Conservation (phyloP, 2,113 vertebrate genomes). For the Amphilophus citrinellus region DNA sequence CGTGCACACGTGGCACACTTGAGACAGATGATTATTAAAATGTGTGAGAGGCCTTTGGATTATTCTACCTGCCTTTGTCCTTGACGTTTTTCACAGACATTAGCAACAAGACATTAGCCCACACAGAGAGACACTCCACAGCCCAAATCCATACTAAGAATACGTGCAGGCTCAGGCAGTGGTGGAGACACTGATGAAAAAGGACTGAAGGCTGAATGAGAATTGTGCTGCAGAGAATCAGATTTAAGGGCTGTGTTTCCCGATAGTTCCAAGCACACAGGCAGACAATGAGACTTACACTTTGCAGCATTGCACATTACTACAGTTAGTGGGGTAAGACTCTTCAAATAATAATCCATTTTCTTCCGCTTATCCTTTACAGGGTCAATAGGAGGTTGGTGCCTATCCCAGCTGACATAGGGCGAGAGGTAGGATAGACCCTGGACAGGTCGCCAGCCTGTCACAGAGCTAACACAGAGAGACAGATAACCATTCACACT, state of each 20-base stretch:
- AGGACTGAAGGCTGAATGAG: constrained; percentile 56
- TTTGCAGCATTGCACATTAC: constrained; percentile 23
- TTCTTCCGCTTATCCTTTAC: too few species aligned
- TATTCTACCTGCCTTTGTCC: constrained; percentile 54
- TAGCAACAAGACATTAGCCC: constrained; percentile 10
- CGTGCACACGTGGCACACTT: constrained; percentile 75
- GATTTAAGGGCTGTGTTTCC: constrained; percentile 33
- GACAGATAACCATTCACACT: too few species aligned
- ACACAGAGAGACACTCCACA: constrained; percentile 40
- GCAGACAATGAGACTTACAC: neutral
- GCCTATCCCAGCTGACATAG: too few species aligned
- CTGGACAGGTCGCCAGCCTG: too few species aligned
- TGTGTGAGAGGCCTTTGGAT: constrained; percentile 42
- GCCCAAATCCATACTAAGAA: constrained; percentile 45
- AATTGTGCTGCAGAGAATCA: constrained; percentile 37
- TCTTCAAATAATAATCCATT: neutral
- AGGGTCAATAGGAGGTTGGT: too few species aligned
- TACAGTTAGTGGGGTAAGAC: neutral
- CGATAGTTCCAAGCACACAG: constrained; percentile 29
- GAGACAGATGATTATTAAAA: constrained; percentile 78
- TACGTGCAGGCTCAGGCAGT: constrained; percentile 36
- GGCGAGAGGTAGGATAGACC: too few species aligned
- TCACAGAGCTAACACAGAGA: too few species aligned
- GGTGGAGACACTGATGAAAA: constrained; percentile 53
- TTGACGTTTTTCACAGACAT: constrained; percentile 46